Base-by-base conservation (phyloP, 2,888 invertebrate species). In the Pseudococcus viburni region DNA sequence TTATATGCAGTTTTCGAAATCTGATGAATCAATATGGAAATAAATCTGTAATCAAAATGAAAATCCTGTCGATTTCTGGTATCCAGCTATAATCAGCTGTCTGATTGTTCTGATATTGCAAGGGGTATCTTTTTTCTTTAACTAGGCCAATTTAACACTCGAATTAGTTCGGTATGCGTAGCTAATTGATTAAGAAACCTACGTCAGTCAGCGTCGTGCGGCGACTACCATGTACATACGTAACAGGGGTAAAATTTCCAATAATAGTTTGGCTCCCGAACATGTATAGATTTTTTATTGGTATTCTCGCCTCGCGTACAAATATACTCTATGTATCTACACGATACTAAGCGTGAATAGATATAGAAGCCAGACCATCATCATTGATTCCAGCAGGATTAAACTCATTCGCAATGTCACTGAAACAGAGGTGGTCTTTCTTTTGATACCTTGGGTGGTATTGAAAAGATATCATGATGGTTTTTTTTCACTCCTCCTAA, bases 131-230 rank as follows among this genome's bases (percentile, higher is more conserved):
- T 39, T 77, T 42, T 77, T 42, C 39, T 17, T n/a, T n/a, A 77
- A 77, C 33, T 42, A 77, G 77, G 17, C 39, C 77, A 77, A 77
- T 77, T 77, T 77, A 39, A 33, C 77, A 77, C 39, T 64, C 39
- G 77, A 77, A 77, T 77, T 77, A 77, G 39, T 42, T 39, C 39
- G 39, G 77, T 42, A 77, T 39, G 39, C 77, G 77, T 77, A 15
- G 77, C 77, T 77, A 77, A 77, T 77, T 77, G 77, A 77, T 77
- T 77, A 77, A 77, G 77, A 77, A 77, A 77, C 77, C 77, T 77
- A 77, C 77, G 39, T 77, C 77, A 33, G 39, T 39, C 2, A 77
- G 19, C 64, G 64, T 22, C 64, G 64, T 64, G 64, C 64, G 64
- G 64, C 77, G 77, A 77, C 77, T 77, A 64, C 59, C n/a, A n/a